Evolutionary conservation across 2,797 vertebrate genomes (phyloP).

Genomic region (Odontamblyopus lacepedii): DNA sequence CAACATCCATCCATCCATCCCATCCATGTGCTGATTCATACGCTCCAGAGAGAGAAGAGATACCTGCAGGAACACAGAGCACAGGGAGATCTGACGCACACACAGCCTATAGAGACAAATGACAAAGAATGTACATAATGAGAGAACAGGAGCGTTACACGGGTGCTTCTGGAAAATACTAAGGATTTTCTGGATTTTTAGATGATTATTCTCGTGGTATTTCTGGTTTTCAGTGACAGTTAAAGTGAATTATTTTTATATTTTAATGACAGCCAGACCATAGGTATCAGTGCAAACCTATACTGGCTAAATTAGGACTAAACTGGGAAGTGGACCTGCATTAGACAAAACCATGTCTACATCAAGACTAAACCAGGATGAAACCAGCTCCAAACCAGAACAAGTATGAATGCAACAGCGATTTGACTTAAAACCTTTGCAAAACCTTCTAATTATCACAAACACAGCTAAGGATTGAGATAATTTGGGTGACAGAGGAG

Average conservation of each 20-base stretch:
- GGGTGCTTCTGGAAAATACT: not conserved
- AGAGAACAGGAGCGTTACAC: not conserved
- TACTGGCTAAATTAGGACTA: too few relatives aligned
- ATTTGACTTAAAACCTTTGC: not conserved
- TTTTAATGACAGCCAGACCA: too few relatives aligned
- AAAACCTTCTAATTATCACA: not conserved
- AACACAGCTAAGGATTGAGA: not conserved
- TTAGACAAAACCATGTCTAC: too few relatives aligned
- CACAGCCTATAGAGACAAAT: not conserved
- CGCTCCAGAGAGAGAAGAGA: slow-evolving; percentile 26
- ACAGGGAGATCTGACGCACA: not conserved
- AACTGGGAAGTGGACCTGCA: too few relatives aligned
- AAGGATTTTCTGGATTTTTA: not conserved
- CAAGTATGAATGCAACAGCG: not conserved
- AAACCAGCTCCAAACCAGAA: too few relatives aligned
- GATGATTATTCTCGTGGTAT: not conserved
- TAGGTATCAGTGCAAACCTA: too few relatives aligned
- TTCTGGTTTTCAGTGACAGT: not conserved
- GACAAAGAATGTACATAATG: not conserved
- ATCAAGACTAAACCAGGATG: too few relatives aligned
- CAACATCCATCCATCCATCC: slow-evolving; percentile 6
- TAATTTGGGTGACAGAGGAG: not conserved
- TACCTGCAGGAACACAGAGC: not conserved
- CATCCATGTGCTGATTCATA: slow-evolving; percentile 34
- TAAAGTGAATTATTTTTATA: too few relatives aligned